Conservation (phyloP, 1,140 invertebrate genomes). For the Mya arenaria region DNA sequence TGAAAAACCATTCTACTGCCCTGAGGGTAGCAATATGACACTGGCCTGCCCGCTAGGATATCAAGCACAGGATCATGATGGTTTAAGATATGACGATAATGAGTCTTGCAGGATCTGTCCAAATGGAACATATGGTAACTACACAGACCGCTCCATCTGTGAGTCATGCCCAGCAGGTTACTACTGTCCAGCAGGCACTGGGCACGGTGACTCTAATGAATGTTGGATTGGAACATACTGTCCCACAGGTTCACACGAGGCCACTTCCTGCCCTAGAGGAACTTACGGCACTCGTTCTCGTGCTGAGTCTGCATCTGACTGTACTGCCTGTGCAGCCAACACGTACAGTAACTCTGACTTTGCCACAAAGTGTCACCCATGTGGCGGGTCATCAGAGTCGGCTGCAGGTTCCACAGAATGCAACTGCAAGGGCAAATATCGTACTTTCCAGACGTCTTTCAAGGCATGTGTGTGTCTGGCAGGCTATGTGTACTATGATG, state of each 20-base stretch:
- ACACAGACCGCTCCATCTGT: slow-evolving; percentile 67
- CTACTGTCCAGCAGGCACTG: slow-evolving; percentile 77
- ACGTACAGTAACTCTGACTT: slow-evolving; percentile 71
- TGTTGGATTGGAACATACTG: slow-evolving; percentile 77
- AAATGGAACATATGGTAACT: slow-evolving; percentile 76
- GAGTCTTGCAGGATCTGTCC: slow-evolving; percentile 75
- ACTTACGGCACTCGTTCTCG: slow-evolving; percentile 64
- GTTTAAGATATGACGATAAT: slow-evolving; percentile 62
- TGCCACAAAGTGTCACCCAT: slow-evolving; percentile 69
- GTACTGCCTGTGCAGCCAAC: slow-evolving; percentile 66
- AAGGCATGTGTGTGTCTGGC: slow-evolving; percentile 72
- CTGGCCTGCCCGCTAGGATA: slow-evolving; percentile 73
- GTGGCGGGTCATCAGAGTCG: slow-evolving; percentile 73
- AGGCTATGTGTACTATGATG: slow-evolving; percentile 77
- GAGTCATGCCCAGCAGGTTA: slow-evolving; percentile 75
- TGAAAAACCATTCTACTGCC: slow-evolving; percentile 75
- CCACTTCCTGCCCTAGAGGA: slow-evolving; percentile 71
- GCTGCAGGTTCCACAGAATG: slow-evolving; percentile 63
- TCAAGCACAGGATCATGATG: slow-evolving; percentile 68
- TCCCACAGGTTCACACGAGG: slow-evolving; percentile 65
- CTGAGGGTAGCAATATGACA: slow-evolving; percentile 74
- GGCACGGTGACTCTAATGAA: slow-evolving; percentile 68
- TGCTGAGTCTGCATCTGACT: slow-evolving; percentile 65
- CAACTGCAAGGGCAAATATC: slow-evolving; percentile 72
- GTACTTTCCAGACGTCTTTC: slow-evolving; percentile 72